Evolutionary conservation across 92 coral and sea anemone genomes (phyloP), one percentile per base, ranked within the genome.

Genomic region (Micromussa lordhowensis): DNA sequence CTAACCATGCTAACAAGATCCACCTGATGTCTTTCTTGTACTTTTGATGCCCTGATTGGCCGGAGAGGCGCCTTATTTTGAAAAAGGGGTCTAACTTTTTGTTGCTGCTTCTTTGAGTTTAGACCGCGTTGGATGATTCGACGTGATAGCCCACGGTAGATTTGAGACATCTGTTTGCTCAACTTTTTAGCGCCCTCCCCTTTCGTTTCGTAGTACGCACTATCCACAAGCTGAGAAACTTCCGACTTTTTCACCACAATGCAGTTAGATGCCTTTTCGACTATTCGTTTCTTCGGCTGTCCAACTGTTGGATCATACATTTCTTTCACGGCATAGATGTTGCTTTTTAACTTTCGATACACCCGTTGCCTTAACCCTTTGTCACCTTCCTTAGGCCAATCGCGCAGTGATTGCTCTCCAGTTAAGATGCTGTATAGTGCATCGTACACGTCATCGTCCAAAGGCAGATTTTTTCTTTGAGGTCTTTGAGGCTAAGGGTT

Each of bases 1-100:
- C 81, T 76, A 24, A 51, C 32, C 87, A 82, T 88, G 72, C 79
- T 82, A 19, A 89, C 92, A 58, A 89, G 83, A 49, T 88, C 91
- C 18, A 82, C 84, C 34, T 89, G 88, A 76, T 89, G 78, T 4
- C 48, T 40, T 40, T 40, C 48, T 40, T 40, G 48, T 40, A 40
- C 48, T 40, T 40, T 40, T 40, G 48, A 40, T 40, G 48, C 7
- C 10, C 48, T 40, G 48, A 40, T 40, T 40, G 4, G 7, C 38
- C 38, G 38, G 38, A 36, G 38, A 36, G 38, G 38, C 38, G 38
- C 38, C 38, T 36, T 36, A 36, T 36, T 36, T 36, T 36, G 38
- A 36, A 36, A 36, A 36, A 36, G 71, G 87, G 87, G n/a, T 59
- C 91, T 81, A 51, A 88, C 54, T 40, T 77, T 57, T 54, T 88